Evolutionary conservation across 37 sponge, comb jelly and placozoan species (phyloP).

Genomic region (Aplysina aerophoba): DNA sequence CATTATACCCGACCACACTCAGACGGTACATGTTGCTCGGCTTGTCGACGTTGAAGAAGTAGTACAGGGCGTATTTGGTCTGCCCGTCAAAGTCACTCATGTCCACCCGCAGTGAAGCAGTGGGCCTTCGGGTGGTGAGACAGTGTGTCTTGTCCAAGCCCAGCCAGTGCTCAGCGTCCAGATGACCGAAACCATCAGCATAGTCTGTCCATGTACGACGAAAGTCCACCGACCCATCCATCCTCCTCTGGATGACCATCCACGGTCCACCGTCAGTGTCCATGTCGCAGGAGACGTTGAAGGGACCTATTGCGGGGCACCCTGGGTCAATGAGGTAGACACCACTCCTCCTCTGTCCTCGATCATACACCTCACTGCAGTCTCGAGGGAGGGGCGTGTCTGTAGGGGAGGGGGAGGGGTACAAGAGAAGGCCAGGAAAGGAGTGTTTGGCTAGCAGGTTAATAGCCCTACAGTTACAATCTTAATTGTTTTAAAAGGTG

Average conservation of each 20-base stretch:
- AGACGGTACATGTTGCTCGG: conserved; percentile 2
- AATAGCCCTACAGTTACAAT: too few species aligned
- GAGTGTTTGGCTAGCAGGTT: too few species aligned
- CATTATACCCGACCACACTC: background rate
- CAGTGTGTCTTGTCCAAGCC: background rate
- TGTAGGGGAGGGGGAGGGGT: too few species aligned
- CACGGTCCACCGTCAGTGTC: too few species aligned
- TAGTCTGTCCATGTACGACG: background rate
- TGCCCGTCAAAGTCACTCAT: conserved; percentile 26
- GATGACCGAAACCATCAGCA: background rate
- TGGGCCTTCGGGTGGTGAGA: background rate
- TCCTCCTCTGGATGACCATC: too few species aligned
- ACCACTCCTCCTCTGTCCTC: conserved; percentile 7
- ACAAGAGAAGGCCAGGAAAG: too few species aligned
- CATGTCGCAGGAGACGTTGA: too few species aligned
- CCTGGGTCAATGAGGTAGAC: conserved; percentile 37
- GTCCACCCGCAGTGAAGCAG: conserved; percentile 22
- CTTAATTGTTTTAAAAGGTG: too few species aligned
- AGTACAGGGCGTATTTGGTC: conserved; percentile 20
- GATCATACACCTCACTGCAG: background rate
- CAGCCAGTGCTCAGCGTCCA: background rate
- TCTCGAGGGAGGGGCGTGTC: background rate
- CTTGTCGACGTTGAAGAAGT: conserved; percentile 1
- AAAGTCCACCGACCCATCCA: too few species aligned
- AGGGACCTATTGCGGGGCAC: background rate